Base-by-base conservation (phyloP, 2,113 vertebrate genomes). In the Pongo pygmaeus region DNA sequence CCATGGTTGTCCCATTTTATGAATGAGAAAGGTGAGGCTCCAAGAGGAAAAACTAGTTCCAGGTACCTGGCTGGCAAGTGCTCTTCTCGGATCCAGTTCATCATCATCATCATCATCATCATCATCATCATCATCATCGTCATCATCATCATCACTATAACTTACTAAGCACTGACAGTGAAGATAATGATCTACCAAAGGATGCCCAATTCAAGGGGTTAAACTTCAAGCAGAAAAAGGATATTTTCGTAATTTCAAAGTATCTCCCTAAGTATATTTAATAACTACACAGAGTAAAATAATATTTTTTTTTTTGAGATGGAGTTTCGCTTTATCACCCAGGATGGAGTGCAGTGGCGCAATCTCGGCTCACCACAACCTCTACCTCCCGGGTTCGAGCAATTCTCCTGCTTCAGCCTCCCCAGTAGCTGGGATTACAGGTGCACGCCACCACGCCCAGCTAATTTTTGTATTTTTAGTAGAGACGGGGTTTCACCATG, bases 21-120 rank as follows among this genome's bases (percentile, higher is more conserved):
- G 50, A 48, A 59, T 59, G 30, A 52, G 18, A 74, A 61, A 74
- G 12, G 52, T 12, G 64, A 61, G 67, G 43, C 46, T 83, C 52
- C 67, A 25, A 52, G 85, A 83, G 77, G 43, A 61, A 32, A 61
- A 72, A 50, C 8, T 6, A 48, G 40, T 72, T 80, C 50, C 22
- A 10, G 48, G 38, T 61, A 30, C 61, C 23, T 81, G 77, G 8
- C 85, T 50, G 40, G 18, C 43, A 74, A 61, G 8, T 38, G n/a
- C 40, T 40, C 67, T 67, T 67, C 40, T 75, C 35, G 77, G n/a
- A 75, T 84, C 55, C 78, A 64, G 0, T 25, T 64, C 67, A 20
- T 55, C 77, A 48, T 23, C 0, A 0, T 48, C 38, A 38, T 38
- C 38, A 18, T 55, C 75, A 48, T 22, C 0, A 0, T 48, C 46